These are phyloP conservation scores for Podargus strigoides DNA, from an alignment of 2,797 vertebrate genomes.

Conservation along the genomic window DNA sequence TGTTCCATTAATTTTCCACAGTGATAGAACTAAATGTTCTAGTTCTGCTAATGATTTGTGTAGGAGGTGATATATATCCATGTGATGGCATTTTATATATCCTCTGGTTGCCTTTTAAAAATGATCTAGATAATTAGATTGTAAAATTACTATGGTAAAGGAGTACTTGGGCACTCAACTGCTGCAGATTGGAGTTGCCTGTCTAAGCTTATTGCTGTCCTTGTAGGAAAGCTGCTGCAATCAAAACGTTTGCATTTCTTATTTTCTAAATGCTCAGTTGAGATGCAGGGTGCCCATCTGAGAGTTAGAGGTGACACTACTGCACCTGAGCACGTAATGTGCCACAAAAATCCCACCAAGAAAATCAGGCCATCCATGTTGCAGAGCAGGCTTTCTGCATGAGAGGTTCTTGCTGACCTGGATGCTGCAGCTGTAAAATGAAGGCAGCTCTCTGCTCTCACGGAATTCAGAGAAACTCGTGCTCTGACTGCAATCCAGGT, in stretches of 20 bases:
- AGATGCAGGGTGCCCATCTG: neutral
- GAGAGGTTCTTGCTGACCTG: neutral
- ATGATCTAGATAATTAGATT: neutral
- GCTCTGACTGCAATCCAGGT: neutral
- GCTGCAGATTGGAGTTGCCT: neutral
- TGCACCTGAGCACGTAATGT: neutral
- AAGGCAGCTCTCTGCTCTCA: neutral
- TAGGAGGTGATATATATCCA: neutral
- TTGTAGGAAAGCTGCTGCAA: neutral
- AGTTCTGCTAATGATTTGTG: neutral
- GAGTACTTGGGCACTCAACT: neutral
- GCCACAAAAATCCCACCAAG: neutral
- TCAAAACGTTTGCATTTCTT: neutral
- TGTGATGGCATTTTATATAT: neutral
- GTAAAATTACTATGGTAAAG: neutral
- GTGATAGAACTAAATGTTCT: neutral
- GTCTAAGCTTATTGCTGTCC: neutral
- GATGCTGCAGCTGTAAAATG: neutral
- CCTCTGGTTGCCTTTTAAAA: neutral
- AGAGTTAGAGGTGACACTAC: neutral
- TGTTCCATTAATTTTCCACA: neutral
- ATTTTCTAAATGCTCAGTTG: neutral
- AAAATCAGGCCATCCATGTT: neutral
- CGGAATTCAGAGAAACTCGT: neutral
- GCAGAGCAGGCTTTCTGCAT: neutral